Evolutionary conservation across 2,888 invertebrate genomes (phyloP).

Genomic region (Cotesia congregata): DNA sequence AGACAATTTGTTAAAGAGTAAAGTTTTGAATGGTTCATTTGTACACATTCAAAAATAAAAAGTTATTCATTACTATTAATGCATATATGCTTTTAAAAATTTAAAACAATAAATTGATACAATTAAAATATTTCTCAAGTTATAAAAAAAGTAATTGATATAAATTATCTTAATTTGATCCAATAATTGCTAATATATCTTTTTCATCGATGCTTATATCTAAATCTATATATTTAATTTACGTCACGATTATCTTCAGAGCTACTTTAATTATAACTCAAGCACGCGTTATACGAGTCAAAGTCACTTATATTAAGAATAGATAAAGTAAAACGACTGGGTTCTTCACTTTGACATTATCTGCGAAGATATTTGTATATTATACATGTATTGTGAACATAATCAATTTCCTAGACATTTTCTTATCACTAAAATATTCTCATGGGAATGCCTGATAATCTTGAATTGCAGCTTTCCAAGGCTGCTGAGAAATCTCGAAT

Average conservation of each 20-base stretch:
- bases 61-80: too few species aligned
- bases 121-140: too few species aligned
- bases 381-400: background rate
- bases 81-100: too few species aligned
- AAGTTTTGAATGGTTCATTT: background rate
- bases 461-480: background rate
- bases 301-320: constrained; percentile 4
- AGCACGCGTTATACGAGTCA: constrained; percentile 1
- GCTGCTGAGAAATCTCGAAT: constrained; percentile 12
- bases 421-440: constrained; percentile 10
- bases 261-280: constrained; percentile 11
- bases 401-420: constrained; percentile 15
- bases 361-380: background rate
- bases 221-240: background rate
- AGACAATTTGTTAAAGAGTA: background rate
- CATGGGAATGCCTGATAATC: constrained; percentile 23
- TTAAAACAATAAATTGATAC: too few species aligned
- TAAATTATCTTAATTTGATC: too few species aligned
- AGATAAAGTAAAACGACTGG: background rate
- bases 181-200: too few species aligned
- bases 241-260: background rate
- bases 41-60: too few species aligned
- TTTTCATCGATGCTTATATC: background rate
- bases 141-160: too few species aligned
- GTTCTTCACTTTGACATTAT: background rate